phyloP scores from a whole-genome alignment of 2,888 invertebrate genomes.

The Tetranychus truncatus region DNA sequence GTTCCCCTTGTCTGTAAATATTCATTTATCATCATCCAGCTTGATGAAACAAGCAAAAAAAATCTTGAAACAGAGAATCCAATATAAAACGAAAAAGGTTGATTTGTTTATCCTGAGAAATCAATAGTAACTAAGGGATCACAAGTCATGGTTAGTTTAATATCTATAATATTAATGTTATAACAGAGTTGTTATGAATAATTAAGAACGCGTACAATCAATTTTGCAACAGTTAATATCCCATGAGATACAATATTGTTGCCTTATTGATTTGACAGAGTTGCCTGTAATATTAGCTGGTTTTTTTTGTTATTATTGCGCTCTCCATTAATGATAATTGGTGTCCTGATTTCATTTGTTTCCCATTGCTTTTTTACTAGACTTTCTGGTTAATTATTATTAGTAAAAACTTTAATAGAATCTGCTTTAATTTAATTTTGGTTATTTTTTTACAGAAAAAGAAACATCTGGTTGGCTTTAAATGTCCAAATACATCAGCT shows the following conservation, averaged over 20 bases:
- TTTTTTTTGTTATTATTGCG: not conserved
- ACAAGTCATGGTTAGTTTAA: not conserved
- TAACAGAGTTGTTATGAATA: not conserved
- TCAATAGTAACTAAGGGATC: not conserved
- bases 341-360: not conserved
- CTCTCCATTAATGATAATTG: too few relatives aligned
- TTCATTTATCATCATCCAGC: too few relatives aligned
- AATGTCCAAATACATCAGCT: conserved; percentile 73
- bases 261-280: conserved; percentile 19
- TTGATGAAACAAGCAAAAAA: too few relatives aligned
- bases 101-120: not conserved
- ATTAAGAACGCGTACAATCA: not conserved
- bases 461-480: conserved; percentile 61
- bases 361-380: not conserved
- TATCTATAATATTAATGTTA: not conserved
- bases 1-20: too few relatives aligned
- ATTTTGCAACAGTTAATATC: not conserved
- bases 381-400: not conserved
- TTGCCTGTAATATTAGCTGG: conserved; percentile 9
- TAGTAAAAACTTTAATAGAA: conserved; percentile 12
- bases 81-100: too few relatives aligned
- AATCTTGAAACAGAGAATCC: too few relatives aligned
- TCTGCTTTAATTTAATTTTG: not conserved
- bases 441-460: conserved; percentile 20
- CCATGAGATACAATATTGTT: conserved; percentile 1